Evolutionary conservation across 2,113 vertebrate genomes (phyloP), one percentile per base, ranked within the genome.

Genomic region (Corythornis madagascariensis): DNA sequence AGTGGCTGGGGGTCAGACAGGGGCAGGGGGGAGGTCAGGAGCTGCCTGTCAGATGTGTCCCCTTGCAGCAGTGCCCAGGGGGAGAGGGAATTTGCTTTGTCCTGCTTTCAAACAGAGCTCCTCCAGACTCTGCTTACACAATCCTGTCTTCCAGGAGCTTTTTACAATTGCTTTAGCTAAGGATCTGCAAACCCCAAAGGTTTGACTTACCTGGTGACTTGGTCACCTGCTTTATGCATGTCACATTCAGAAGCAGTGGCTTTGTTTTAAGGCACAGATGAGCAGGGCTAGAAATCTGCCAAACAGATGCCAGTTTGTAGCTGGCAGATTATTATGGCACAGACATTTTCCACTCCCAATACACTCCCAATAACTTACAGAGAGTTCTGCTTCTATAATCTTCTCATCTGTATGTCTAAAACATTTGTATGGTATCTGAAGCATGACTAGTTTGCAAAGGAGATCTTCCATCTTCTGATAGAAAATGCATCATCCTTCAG

Each of bases 101-200:
- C 90, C 64, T 47, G 86, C 70, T 93, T 96, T 96, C 94, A 95
- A 95, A 94, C 91, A 82, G 82, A 88, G 48, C 4, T 8, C 95
- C 78, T 95, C 92, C 78, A 43, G 88, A 92, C 81, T 71, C 82
- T 91, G 84, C 96, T 97, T 95, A 91, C 85, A 89, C 92, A 94
- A 69, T 90, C 74, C 88, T 83, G 85, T 91, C 93, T 97, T 95
- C 97, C 96, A 94, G 93, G 83, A 94, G 77, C 83, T 83, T 50
- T 89, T 97, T 94, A 38, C 95, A 95, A 94, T 95, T 96, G 96
- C 90, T 96, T 90, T 90, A 94, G 92, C 53, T 86, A 90, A 88
- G 74, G 77, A 67, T 92, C 75, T 57, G 63, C 11, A 8, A 65
- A 70, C 79, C 94, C 95, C 86, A 47, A 82, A 96, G 95, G 81